Conservation (phyloP, 2,113 vertebrate species). For the Corydoras maculifer region DNA sequence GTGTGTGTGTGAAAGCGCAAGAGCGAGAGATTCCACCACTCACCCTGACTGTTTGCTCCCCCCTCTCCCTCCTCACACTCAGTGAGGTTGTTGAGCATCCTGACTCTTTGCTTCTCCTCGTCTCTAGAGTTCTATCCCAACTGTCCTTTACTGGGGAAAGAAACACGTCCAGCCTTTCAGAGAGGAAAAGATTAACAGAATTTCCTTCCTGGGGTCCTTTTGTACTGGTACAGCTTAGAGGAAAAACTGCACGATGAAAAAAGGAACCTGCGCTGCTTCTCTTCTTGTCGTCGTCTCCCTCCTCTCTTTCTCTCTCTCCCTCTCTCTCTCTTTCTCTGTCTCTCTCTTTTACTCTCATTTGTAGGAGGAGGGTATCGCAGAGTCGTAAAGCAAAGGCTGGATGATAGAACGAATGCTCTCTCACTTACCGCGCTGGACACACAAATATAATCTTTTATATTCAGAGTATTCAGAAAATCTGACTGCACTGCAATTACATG, state of each 20-base stretch:
- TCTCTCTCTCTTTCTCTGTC: conserved; percentile 42
- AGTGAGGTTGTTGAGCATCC: conserved; percentile 96
- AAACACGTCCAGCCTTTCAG: conserved; percentile 16
- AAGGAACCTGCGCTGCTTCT: conserved; percentile 37
- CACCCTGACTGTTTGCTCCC: conserved; percentile 85
- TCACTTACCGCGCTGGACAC: conserved; percentile 17
- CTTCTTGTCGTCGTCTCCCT: conserved; percentile 64
- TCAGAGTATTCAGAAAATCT: background rate
- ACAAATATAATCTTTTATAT: conserved; percentile 45
- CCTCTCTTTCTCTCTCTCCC: conserved; percentile 37
- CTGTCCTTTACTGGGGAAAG: conserved; percentile 23
- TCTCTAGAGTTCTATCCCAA: conserved; percentile 41
- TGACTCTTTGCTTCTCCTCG: conserved; percentile 47
- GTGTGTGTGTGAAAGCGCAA: conserved; percentile 6
- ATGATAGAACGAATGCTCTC: conserved; percentile 68
- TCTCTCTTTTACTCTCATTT: conserved; percentile 40
- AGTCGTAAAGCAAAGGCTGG: conserved; percentile 67
- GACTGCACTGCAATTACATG: no score
- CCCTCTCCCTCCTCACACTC: conserved; percentile 92
- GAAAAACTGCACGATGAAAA: conserved; percentile 44
- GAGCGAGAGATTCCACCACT: conserved; percentile 66
- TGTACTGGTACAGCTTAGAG: conserved; percentile 49
- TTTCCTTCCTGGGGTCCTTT: conserved; percentile 49
- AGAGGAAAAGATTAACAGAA: conserved; percentile 52
- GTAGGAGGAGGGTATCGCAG: conserved; percentile 58